These are phyloP conservation scores for Darevskia nairensis DNA, from an alignment of 2,797 vertebrate genomes.

Conservation along the genomic window DNA sequence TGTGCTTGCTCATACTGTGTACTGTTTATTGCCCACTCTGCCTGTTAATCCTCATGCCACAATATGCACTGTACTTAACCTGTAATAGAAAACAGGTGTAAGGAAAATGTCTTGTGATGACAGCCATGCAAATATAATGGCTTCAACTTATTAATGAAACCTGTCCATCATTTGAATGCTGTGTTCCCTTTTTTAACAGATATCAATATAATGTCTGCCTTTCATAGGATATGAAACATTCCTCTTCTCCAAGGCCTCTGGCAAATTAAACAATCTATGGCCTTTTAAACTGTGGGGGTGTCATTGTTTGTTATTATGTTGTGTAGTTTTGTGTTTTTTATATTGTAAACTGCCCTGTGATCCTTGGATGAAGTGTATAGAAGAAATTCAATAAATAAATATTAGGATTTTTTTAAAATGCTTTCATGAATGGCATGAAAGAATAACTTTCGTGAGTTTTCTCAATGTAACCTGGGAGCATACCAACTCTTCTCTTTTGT, in stretches of 20 bases:
- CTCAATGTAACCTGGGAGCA: neutral
- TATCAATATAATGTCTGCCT: neutral
- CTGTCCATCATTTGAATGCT: neutral
- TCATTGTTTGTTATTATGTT: no score
- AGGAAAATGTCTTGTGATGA: neutral
- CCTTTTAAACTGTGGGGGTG: no score
- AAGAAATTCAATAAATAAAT: no score
- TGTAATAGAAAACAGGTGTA: neutral
- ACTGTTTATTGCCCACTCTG: neutral
- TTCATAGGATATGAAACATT: neutral
- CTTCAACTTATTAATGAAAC: neutral
- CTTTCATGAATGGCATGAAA: neutral
- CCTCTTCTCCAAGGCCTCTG: no score
- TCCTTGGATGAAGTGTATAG: no score
- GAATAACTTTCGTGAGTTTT: neutral
- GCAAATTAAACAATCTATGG: no score
- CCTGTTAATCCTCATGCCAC: neutral
- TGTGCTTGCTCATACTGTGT: neutral
- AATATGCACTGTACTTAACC: neutral
- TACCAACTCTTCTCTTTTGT: constrained; percentile 35
- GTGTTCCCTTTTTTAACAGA: neutral
- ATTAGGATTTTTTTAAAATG: neutral
- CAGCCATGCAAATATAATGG: neutral
- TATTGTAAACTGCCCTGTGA: no score
- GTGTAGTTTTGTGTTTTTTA: no score